A percentile compares a stretch with the other conserved stretches of the same genome.
Conservation (phyloP, 2,113 vertebrate genomes). For the Callopanchax toddi region DNA sequence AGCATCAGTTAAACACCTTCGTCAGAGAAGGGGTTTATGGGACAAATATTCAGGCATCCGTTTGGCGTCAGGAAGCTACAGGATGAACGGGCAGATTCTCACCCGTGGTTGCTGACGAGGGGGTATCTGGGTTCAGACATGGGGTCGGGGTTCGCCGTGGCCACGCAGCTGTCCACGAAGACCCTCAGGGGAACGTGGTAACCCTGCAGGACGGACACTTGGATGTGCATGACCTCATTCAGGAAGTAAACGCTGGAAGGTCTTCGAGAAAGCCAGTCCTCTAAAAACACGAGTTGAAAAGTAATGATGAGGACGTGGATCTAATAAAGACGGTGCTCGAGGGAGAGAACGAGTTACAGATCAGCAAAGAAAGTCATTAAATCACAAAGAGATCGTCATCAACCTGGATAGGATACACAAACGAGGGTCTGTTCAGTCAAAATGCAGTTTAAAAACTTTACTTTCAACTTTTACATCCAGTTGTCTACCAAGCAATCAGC, state of each 20-base stretch:
- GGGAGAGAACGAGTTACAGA: constrained; percentile 11
- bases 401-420: constrained; percentile 29
- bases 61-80: background rate
- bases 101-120: constrained; percentile 70
- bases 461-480: constrained; percentile 8
- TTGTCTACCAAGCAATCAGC: background rate
- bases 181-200: constrained; percentile 68
- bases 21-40: background rate
- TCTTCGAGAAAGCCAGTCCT: constrained; percentile 63
- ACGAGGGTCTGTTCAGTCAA: background rate
- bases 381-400: constrained; percentile 18
- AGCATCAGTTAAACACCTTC: constrained; percentile 74
- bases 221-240: constrained; percentile 64
- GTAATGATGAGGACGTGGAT: constrained; percentile 18
- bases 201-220: constrained; percentile 53
- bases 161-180: constrained; percentile 71
- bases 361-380: constrained; percentile 34
- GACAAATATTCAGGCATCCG: too few relatives aligned
- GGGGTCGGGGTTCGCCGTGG: constrained; percentile 40
- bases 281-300: constrained; percentile 35
- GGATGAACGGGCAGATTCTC: constrained; percentile 3
- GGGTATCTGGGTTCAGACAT: constrained; percentile 41
- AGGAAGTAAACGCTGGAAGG: constrained; percentile 42
- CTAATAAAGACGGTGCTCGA: constrained; percentile 40
- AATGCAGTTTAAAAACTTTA: constrained; percentile 28